These are phyloP conservation scores for Petrocephalus zakoni DNA, from an alignment of 2,113 vertebrate species.

Conservation along the genomic window DNA sequence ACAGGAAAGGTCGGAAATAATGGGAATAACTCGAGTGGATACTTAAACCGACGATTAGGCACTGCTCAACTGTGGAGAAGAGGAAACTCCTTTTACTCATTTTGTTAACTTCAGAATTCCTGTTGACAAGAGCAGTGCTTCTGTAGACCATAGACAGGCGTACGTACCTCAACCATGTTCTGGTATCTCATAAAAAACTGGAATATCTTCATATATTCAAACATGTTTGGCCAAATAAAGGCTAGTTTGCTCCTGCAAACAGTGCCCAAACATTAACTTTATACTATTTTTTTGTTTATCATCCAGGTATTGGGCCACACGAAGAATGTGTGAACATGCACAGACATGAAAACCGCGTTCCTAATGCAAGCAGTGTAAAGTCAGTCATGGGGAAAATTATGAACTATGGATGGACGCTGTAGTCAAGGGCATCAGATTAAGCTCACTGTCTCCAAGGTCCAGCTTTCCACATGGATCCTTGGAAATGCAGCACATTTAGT, in stretches of 20 bases:
- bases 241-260: neutral
- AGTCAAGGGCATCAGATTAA: neutral
- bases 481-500: neutral
- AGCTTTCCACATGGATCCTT: neutral
- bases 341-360: neutral
- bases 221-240: neutral
- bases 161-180: neutral
- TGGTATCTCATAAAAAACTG: neutral
- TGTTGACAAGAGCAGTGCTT: neutral
- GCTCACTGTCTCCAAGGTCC: neutral
- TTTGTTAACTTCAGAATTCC: constrained; percentile 41
- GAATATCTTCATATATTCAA: neutral
- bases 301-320: neutral
- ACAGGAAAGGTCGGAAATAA: constrained; percentile 17
- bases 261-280: neutral
- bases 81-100: constrained; percentile 32
- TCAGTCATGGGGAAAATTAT: neutral
- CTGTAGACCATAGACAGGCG: neutral
- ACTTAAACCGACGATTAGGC: constrained; percentile 44
- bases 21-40: constrained; percentile 25
- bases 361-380: neutral
- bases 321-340: neutral
- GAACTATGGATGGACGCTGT: neutral
- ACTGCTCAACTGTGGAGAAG: constrained; percentile 34
- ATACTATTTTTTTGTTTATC: neutral